Evolutionary conservation across 2,113 vertebrate species (phyloP), one percentile per base, ranked within the genome.

Genomic region (Candoia aspera): DNA sequence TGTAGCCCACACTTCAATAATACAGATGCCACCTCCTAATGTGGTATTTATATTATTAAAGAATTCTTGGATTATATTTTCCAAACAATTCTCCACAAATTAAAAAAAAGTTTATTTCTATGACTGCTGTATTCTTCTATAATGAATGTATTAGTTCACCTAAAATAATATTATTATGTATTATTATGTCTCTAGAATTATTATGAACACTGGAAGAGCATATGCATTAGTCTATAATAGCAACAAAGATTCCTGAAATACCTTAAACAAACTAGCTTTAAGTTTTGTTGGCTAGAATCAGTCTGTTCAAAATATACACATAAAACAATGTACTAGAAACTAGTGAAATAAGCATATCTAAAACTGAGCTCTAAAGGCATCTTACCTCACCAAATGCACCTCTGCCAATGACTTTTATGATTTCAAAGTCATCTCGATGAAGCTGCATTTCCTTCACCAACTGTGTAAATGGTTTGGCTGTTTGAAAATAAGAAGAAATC

Each of bases 361-460:
- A 6, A 89, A 68, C 10, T 11, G 23, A 84, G 3, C 3, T 94
- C 5, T 79, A 94, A 94, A 89, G 90, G 57, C 5, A 11, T 87
- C 97, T 98, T 96, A 98, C 98, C 98, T 98, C 98, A 42, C 98
- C 98, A 91, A 98, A 98, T 59, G 98, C 98, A 12, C 98, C 98
- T 96, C 98, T 97, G 94, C 98, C 98, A 0, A 98, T 98, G 29
- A 98, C 98, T 97, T 98, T 98, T 92, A 98, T 98, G 24, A 98
- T 98, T 95, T 98, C 98, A 91, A 98, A 98, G 96, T 98, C 98
- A 91, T 98, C 98, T 85, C 98, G 97, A 86, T 97, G 98, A 2
- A 98, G 98, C 1, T 98, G 97, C 97, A 98, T 98, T 86, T 98
- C 98, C 96, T 98, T 98, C 90, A 98, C 97, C 96, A 98, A 91